Evolutionary conservation across 2,797 vertebrate genomes (phyloP).

Genomic region (Scarus forsteni): DNA sequence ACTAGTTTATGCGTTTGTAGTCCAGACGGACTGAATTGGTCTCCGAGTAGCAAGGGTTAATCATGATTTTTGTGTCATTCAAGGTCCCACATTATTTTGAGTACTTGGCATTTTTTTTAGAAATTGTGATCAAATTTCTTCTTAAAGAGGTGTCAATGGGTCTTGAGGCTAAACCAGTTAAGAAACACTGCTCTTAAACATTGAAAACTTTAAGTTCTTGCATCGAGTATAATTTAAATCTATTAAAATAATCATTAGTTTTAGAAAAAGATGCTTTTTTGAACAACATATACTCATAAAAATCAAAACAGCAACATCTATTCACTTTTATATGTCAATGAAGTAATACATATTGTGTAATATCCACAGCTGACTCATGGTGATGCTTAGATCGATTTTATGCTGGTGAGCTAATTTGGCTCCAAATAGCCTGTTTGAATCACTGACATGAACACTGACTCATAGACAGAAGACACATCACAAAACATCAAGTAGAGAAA

Average conservation of each 20-base stretch:
- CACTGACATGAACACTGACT: conserved; percentile 40
- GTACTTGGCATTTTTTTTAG: no score
- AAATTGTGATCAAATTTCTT: no score
- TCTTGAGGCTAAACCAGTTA: no score
- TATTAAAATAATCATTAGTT: conserved; percentile 1
- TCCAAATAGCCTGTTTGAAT: conserved; percentile 40
- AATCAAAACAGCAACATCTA: conserved; percentile 43
- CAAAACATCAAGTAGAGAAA: conserved; percentile 30
- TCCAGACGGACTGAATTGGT: no score
- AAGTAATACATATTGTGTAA: conserved; percentile 29
- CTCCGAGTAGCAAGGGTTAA: no score
- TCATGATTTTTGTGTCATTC: no score
- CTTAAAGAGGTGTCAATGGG: no score
- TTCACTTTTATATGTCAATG: conserved; percentile 15
- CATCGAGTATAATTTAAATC: conserved; percentile 23
- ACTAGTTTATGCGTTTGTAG: no score
- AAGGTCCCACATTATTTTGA: no score
- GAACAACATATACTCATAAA: conserved; percentile 10
- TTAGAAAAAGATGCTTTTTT: conserved; percentile 7
- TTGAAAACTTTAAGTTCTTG: not conserved
- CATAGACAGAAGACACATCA: conserved; percentile 33
- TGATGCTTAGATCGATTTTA: conserved; percentile 58
- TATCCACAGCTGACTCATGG: conserved; percentile 45
- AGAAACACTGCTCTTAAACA: no score
- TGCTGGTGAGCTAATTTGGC: conserved; percentile 74